phyloP scores from a whole-genome alignment of 1,140 invertebrate genomes.

The Linepithema humile region DNA sequence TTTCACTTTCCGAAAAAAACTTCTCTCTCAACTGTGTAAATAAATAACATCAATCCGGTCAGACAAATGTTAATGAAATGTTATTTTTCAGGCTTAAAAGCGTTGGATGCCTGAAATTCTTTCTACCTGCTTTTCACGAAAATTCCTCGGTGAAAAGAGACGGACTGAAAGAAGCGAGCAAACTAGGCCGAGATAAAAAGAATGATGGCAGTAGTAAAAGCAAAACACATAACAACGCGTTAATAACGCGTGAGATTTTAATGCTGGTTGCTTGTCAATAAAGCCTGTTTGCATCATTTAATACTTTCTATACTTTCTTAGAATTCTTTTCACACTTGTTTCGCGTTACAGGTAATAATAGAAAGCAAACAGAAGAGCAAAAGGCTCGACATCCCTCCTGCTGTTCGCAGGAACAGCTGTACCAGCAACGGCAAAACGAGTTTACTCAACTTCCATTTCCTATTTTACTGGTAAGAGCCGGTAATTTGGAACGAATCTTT shows the following conservation, averaged over 20 bases:
- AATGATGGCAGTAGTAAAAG: not conserved
- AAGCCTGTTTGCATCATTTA: not conserved
- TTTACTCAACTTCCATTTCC: not conserved
- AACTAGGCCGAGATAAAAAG: not conserved
- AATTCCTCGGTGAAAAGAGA: not conserved
- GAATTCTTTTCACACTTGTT: not conserved
- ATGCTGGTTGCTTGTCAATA: not conserved
- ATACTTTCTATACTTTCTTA: not conserved
- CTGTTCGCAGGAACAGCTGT: not conserved
- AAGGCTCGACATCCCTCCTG: not conserved
- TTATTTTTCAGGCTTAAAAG: not conserved
- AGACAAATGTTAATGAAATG: not conserved
- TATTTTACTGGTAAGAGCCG: not conserved
- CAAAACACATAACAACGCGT: constrained; percentile 1
- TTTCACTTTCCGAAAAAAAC: not conserved
- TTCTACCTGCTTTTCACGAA: not conserved
- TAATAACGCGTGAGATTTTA: not conserved
- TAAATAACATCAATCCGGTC: too few species aligned
- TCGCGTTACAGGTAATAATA: not conserved
- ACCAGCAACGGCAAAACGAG: not conserved
- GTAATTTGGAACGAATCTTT: not conserved
- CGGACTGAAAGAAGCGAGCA: not conserved
- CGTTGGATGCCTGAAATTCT: not conserved
- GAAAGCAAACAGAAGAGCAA: not conserved
- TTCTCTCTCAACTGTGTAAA: not conserved